These are phyloP conservation scores for Dipodomys ordii DNA, from an alignment of 2,113 vertebrate species.

Conservation along the genomic window DNA sequence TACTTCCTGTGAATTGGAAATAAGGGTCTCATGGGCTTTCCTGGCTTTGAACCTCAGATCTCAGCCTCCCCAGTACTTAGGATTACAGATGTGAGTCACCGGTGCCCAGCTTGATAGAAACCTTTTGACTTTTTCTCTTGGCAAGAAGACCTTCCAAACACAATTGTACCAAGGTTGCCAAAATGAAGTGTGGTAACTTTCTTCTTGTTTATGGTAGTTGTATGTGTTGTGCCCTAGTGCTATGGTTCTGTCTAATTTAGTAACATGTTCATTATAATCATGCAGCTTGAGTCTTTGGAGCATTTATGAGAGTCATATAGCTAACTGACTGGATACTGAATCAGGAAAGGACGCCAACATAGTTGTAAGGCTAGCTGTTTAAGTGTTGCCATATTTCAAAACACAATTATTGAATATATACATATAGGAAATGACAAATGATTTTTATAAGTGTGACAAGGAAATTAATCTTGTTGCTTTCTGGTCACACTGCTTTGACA, in stretches of 20 bases:
- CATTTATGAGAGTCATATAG: conserved; percentile 7
- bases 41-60: too few relatives aligned
- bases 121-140: not conserved
- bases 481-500: conserved; percentile 38
- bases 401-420: not conserved
- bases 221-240: not conserved
- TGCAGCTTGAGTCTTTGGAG: not conserved
- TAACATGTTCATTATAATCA: not conserved
- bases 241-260: not conserved
- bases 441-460: conserved; percentile 37
- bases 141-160: not conserved
- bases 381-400: not conserved
- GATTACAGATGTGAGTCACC: too few relatives aligned
- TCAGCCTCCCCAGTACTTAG: too few relatives aligned
- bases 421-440: conserved; percentile 25
- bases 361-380: conserved; percentile 4
- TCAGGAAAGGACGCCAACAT: not conserved
- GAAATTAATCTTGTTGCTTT: conserved; percentile 57
- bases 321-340: not conserved
- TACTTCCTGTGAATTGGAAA: too few relatives aligned
- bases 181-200: not conserved
- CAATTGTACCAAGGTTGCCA: not conserved
- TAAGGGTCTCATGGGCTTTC: too few relatives aligned
- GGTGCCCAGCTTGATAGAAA: not conserved
- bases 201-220: not conserved